Base-by-base conservation (phyloP, 2,113 vertebrate species). In the Alosa alosa region DNA sequence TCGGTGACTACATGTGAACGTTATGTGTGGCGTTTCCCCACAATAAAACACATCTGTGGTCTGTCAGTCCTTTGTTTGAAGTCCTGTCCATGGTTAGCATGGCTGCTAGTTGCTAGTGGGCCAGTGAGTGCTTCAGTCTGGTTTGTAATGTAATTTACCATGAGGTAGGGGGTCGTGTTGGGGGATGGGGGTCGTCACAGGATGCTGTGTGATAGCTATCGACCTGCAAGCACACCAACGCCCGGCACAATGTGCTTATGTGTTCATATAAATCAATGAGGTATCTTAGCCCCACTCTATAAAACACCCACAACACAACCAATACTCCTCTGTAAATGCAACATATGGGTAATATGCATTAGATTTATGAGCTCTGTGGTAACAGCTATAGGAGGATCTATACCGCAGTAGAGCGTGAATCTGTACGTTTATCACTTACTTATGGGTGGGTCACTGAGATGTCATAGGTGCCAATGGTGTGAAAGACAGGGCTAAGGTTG, bases 151-250 rank as follows among this genome's bases (percentile, higher is more conserved):
- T 60, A 5, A 60, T 22, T 60, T 20, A 60, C 55, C 17, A 3
- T 11, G 50, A 52, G 47, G 47, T 8, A 13, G 47, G 47, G 47
- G 47, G 47, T 49, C 11, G 50, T 52, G 3, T 20, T 5, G 18
- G 55, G 55, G 55, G 55, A 22, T 60, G 55, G 55, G 55, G 1
- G 18, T 6, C 13, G 55, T 22, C 55, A 60, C 55, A 60, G 55
- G 55, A 60, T 60, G 55, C 55, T 87, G 36, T 86, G 49, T 88
- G 85, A 84, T 84, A 78, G 36, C 20, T 68, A 81, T 87, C 46
- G 86, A 86, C 86, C 84, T 84, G 46, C 45, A 45, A 83, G 46
- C 49, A 22, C 82, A 81, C 78, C 44, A 55, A 84, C 81, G 36
- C 52, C 64, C 46, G 83, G 25, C 31, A 1, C 46, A 4, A 13